Conservation (phyloP, 2,113 vertebrate genomes). For the Hyperopisus bebe region DNA sequence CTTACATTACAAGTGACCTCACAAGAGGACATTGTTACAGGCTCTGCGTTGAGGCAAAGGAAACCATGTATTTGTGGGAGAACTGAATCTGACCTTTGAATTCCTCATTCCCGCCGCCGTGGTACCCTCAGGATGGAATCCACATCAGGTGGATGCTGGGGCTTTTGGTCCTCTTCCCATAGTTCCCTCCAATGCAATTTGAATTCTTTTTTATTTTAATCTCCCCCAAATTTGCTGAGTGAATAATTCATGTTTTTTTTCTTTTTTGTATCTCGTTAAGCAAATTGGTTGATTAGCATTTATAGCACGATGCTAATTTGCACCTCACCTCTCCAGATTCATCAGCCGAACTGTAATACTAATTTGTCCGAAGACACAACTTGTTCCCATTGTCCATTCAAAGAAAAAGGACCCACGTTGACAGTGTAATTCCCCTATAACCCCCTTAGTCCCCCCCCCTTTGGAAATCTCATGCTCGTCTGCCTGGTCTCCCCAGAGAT, state of each 20-base stretch:
- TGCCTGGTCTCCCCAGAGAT: conserved; percentile 34
- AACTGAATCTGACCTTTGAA: not conserved
- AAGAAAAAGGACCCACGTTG: conserved; percentile 31
- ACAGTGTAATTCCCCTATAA: conserved; percentile 26
- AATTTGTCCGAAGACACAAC: conserved; percentile 42
- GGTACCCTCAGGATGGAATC: not conserved
- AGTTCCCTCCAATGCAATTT: conserved; percentile 5
- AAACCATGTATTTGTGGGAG: not conserved
- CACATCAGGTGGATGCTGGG: not conserved
- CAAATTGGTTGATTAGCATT: conserved; percentile 44
- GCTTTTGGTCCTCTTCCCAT: not conserved
- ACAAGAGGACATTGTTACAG: not conserved
- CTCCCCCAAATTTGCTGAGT: not conserved
- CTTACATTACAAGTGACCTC: not conserved
- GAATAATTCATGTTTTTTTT: conserved; percentile 30
- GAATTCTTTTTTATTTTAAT: conserved; percentile 16
- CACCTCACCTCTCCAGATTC: conserved; percentile 33
- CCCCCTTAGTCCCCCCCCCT: conserved; percentile 12
- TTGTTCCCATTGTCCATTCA: conserved; percentile 33
- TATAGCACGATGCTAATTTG: conserved; percentile 41
- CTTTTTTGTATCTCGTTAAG: conserved; percentile 43
- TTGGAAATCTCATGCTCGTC: conserved; percentile 32
- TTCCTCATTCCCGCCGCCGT: too few species aligned
- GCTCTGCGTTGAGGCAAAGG: not conserved
- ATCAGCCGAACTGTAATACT: conserved; percentile 37